These are phyloP conservation scores for Leptatherina wallacei DNA, from an alignment of 2,797 vertebrate species.

Conservation along the genomic window DNA sequence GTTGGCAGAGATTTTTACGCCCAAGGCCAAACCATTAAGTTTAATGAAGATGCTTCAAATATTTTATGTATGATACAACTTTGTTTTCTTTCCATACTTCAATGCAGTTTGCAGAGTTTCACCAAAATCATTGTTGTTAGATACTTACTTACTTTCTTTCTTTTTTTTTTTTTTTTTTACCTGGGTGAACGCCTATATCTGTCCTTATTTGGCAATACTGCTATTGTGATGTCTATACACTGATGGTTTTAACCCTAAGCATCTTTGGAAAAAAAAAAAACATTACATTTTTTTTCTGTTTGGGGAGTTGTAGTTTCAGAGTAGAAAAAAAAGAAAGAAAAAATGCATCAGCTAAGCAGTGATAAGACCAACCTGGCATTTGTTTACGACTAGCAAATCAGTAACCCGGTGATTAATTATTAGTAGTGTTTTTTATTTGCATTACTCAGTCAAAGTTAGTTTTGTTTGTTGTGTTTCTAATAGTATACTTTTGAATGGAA, in stretches of 20 bases:
- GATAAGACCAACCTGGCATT: slow-evolving; percentile 34
- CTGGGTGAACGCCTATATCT: background rate
- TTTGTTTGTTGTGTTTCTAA: slow-evolving; percentile 36
- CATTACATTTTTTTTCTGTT: background rate
- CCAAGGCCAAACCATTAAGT: background rate
- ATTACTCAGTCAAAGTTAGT: slow-evolving; percentile 17
- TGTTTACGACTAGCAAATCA: slow-evolving; percentile 56
- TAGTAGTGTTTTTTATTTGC: slow-evolving; percentile 34
- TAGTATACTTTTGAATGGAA: slow-evolving; percentile 37
- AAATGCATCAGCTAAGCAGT: slow-evolving; percentile 37
- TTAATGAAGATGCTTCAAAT: slow-evolving; percentile 1
- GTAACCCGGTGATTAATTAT: slow-evolving; percentile 53
- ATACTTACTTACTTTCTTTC: too few relatives aligned
- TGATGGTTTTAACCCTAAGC: slow-evolving; percentile 8
- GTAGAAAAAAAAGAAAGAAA: slow-evolving; percentile 13
- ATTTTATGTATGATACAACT: background rate
- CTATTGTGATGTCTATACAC: background rate
- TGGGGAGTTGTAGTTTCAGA: slow-evolving; percentile 39
- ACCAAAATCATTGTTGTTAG: background rate
- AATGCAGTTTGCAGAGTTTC: background rate
- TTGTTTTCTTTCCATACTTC: too few relatives aligned
- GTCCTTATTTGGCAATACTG: background rate
- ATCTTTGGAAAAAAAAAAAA: slow-evolving; percentile 23
- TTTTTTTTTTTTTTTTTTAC: background rate
- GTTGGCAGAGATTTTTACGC: slow-evolving; percentile 6